Conservation (phyloP, 2,888 invertebrate genomes). For the Phasia obesa region DNA sequence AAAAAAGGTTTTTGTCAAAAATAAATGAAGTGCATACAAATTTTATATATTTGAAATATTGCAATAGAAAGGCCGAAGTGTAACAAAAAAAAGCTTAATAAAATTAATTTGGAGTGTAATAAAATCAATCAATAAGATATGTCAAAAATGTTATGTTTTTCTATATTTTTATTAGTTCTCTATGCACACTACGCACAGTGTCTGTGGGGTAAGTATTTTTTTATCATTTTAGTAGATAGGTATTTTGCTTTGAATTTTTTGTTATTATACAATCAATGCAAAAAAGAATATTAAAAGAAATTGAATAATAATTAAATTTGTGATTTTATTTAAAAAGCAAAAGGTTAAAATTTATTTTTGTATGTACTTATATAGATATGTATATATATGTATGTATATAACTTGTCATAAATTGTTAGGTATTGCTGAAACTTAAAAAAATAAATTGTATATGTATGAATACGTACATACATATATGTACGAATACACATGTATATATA, state of each 20-base stretch:
- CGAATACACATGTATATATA: not conserved
- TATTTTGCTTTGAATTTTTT: not conserved
- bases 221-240: not conserved
- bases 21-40: conserved; percentile 5
- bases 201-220: conserved; percentile 72
- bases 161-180: conserved; percentile 64
- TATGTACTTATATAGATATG: too few species aligned
- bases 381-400: too few species aligned
- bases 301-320: not conserved
- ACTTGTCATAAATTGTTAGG: not conserved
- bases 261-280: conserved; percentile 59
- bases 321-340: not conserved
- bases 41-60: conserved; percentile 2
- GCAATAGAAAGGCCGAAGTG: not conserved
- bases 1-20: conserved; percentile 3
- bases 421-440: not conserved
- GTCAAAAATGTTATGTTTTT: conserved; percentile 54
- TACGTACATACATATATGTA: not conserved
- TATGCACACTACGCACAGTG: conserved; percentile 65
- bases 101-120: conserved; percentile 4
- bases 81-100: not conserved
- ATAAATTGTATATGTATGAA: too few species aligned
- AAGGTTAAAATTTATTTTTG: not conserved
- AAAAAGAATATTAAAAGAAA: not conserved
- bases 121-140: conserved; percentile 13